These are phyloP conservation scores for Pyrocephalus nanus DNA, from an alignment of 2,797 vertebrate genomes.

Conservation along the genomic window DNA sequence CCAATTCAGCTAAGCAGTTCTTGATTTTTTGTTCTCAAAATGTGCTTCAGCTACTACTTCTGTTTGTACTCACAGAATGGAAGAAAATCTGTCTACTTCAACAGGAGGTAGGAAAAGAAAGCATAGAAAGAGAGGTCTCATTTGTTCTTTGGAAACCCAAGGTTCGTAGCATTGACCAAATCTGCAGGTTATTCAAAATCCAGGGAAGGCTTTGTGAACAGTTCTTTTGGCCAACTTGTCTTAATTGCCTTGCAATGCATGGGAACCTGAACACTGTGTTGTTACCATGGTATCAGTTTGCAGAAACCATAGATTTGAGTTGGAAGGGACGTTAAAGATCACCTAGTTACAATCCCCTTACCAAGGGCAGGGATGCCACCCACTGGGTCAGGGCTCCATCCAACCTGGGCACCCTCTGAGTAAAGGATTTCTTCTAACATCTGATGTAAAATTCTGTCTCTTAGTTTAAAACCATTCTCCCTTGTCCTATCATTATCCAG, in stretches of 20 bases:
- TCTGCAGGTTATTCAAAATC: not conserved
- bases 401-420: not conserved
- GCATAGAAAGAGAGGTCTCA: not conserved
- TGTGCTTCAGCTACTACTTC: not conserved
- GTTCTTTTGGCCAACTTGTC: not conserved
- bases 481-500: not conserved
- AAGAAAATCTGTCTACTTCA: not conserved
- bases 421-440: not conserved
- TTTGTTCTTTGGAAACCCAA: not conserved
- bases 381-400: not conserved
- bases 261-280: accelerated
- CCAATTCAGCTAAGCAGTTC: not conserved
- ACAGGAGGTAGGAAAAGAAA: not conserved
- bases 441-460: not conserved
- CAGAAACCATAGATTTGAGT: not conserved
- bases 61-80: not conserved
- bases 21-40: not conserved
- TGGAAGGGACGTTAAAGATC: not conserved
- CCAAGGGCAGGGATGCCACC: not conserved
- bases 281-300: not conserved
- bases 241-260: not conserved
- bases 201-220: not conserved
- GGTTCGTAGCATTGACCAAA: not conserved
- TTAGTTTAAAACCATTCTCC: not conserved
- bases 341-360: accelerated